Evolutionary conservation across 1,140 invertebrate species (phyloP), one percentile per base, ranked within the genome.

Genomic region (Muscidifurax raptorellus): DNA sequence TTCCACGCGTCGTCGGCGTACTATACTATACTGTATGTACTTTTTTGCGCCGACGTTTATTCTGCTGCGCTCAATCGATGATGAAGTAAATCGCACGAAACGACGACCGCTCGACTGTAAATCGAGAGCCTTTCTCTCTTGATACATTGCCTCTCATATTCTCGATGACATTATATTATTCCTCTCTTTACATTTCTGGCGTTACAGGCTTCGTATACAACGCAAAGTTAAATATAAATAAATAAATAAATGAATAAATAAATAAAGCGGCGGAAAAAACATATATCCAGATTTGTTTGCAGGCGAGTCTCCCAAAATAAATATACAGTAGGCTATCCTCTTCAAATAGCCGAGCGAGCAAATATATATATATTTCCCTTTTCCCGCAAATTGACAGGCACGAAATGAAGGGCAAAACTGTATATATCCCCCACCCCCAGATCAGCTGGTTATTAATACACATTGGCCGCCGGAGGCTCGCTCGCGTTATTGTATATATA

Each of bases 51-150:
- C 47, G 76, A 36, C 76, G 67, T 79, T 79, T 84, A 84, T 84
- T 79, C 52, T 32, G 69, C 30, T 15, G 36, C 71, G 71, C 2
- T 30, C 52, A 81, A 85, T 85, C 79, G 66, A 85, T 77, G 79
- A 81, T 81, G 71, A 85, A 81, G 79, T 85, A 85, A 85, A 85
- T 85, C 84, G 79, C 84, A 85, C 84, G 84, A 85, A 81, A 81
- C 84, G 79, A 85, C 22, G 36, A 40, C 52, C 52, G 77, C 47
- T 84, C 77, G 67, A 84, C 78, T 80, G 83, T 80, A 84, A 84
- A 80, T 84, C 40, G 78, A 79, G 52, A 47, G 44, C 18, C 52
- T n/a, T n/a, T 59, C 22, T 59, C 44, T 47, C 52, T 10, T 9
- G 52, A 59, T 59, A n/a, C 52, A 59, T 59, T 18, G 52, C 18